Base-by-base conservation (phyloP, 2,888 invertebrate genomes). In the Ormia ochracea region DNA sequence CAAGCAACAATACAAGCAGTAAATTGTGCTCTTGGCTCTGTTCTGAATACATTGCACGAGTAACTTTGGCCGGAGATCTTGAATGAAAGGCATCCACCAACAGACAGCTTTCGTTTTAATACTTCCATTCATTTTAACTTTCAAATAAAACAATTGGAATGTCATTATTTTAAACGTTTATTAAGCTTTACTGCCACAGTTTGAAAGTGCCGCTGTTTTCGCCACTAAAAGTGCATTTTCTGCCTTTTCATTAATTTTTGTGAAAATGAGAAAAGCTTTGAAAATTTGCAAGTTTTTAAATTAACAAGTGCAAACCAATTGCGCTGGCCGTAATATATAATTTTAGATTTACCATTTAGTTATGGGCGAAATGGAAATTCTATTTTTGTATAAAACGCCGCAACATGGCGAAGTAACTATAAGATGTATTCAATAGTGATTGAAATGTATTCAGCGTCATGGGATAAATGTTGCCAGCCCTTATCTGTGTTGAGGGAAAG, bases 401-500 rank as follows among this genome's bases (percentile, higher is more conserved):
- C 81, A 89, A 73, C 81, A 89, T 83, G 43, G 88, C 88, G 76
- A 88, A 89, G 78, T 87, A 89, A 33, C 87, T 85, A 81, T 88
- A 89, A 59, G 88, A 87, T 52, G 85, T 84, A 84, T 89, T 90
- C 75, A 89, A 45, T 52, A 90, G 82, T 43, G 88, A 86, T 82
- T 89, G 88, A 83, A 87, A 86, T 68, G 83, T 83, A 76, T 83
- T 83, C 83, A 87, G 79, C 12, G 85, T 85, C 86, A 87, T 87
- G 50, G 86, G 86, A 70, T 85, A 86, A 31, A 86, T 81, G 61
- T 86, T 85, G 12, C 86, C 87, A 45, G 85, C 82, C 81, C 81
- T 85, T 48, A 86, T 82, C 86, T 86, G 33, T 9, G 54, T 31
- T 33, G 43, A n/a, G 28, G 10, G 54, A 52, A 38, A 26, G 4